Evolutionary conservation across 2,888 invertebrate genomes (phyloP), one percentile per base, ranked within the genome.

Genomic region (Diabrotica balteata): DNA sequence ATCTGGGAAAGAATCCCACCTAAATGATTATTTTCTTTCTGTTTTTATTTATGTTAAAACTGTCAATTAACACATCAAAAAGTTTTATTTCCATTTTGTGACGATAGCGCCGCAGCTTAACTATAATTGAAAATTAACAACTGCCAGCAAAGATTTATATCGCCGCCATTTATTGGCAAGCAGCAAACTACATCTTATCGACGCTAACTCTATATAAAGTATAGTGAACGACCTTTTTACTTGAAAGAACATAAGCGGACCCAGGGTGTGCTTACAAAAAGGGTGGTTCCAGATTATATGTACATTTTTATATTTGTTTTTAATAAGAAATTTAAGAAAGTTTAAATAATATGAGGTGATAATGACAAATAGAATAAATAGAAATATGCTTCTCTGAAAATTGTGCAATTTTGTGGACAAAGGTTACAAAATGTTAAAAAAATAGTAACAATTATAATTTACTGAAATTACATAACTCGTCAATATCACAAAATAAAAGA

Each of bases 201-300:
- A 32, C 43, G 51, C 59, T 45, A 49, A 63, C 54, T 54, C 54
- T 54, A 54, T 59, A 68, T 66, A 59, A 66, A 66, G 49, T 63
- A 60, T 69, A 72, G 74, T 70, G 76, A 77, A 73, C 73, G 76
- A 76, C 78, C 78, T 76, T 77, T 75, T 73, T 75, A 65, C 68
- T 71, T 32, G 32, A 5, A 32, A 4, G 3, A 4, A 32, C 32
- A 66, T 69, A 72, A 77, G 10, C 47, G 10, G 10, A 47, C 7
- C 47, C 10, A 3, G 46, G 46, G 46, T 46, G 7, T 8, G 7
- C 6, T 47, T 47, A 47, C 8, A 47, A 47, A 8, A 47, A 47
- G 8, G 10, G 8, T 47, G 47, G 1, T 4, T 4, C 32, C 5
- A 4, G 32, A 32, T 4, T 1, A 32, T 32, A 2, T 32, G 5